These are phyloP conservation scores for Helicoverpa zea DNA, from an alignment of 1,140 invertebrate genomes.

Conservation along the genomic window DNA sequence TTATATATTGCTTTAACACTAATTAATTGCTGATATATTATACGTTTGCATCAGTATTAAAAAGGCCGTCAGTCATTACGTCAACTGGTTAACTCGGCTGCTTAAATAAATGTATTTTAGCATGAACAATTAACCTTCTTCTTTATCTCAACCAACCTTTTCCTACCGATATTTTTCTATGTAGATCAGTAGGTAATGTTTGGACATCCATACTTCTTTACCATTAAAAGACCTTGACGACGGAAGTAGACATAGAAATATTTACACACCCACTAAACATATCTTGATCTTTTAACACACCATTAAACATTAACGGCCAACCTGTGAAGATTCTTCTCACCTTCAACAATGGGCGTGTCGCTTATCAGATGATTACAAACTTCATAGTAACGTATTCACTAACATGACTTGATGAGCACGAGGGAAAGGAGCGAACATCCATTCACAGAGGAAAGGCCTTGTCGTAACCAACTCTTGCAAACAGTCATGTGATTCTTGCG, in stretches of 20 bases:
- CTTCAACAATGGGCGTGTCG: conserved; percentile 20
- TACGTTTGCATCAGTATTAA: neutral
- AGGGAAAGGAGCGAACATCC: conserved; percentile 20
- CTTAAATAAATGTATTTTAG: too few species aligned
- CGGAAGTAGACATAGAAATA: too few species aligned
- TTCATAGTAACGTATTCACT: neutral
- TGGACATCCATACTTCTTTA: too few species aligned
- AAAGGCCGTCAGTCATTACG: neutral
- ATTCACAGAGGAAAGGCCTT: conserved; percentile 40
- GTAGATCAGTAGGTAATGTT: too few species aligned
- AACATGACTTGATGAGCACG: neutral
- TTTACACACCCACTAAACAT: too few species aligned
- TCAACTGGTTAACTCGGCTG: too few species aligned
- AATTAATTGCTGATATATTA: neutral
- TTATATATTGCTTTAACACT: neutral
- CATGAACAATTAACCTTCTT: too few species aligned
- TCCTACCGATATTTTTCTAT: too few species aligned
- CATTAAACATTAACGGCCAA: too few species aligned
- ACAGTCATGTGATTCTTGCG: conserved; percentile 11
- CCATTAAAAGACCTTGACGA: too few species aligned
- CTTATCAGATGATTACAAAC: conserved; percentile 19
- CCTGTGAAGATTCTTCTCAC: neutral
- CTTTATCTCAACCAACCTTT: too few species aligned
- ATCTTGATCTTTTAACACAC: too few species aligned
- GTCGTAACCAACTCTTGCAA: neutral